Conservation (phyloP, 2,113 vertebrate species). For the Catharus bicknelli region DNA sequence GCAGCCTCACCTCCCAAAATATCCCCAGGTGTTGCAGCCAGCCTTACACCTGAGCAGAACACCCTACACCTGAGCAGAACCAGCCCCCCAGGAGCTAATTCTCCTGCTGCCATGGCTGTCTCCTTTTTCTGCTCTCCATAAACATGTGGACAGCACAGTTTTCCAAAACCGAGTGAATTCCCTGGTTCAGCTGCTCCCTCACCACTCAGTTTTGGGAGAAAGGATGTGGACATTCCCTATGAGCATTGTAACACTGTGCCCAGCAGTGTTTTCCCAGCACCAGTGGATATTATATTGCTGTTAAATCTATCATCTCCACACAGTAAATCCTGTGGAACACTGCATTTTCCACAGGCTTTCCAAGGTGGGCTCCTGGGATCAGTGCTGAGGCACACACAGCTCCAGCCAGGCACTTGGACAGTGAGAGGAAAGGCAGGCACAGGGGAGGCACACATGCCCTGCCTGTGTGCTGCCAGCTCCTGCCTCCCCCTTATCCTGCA, state of each 20-base stretch:
- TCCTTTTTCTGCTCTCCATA: background rate
- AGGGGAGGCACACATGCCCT: background rate
- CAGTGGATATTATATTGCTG: accelerated
- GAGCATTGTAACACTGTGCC: background rate
- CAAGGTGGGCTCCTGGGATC: background rate
- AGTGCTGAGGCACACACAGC: background rate
- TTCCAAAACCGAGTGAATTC: background rate
- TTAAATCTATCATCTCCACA: background rate
- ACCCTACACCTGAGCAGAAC: background rate
- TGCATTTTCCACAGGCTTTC: background rate
- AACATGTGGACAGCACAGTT: accelerated
- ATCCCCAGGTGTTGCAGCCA: background rate
- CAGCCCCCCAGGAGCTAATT: background rate
- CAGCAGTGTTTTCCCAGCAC: background rate
- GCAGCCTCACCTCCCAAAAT: background rate
- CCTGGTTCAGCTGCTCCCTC: background rate
- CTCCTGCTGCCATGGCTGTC: accelerated
- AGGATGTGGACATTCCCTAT: accelerated
- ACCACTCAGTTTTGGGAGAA: background rate
- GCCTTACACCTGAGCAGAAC: background rate
- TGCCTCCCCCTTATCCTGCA: background rate
- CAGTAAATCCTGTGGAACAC: background rate
- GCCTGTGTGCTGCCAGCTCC: background rate
- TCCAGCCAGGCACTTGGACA: background rate
- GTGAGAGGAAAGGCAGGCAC: background rate